Evolutionary conservation across 2,888 invertebrate genomes (phyloP).

Genomic region (Chrysomela aeneicollis): DNA sequence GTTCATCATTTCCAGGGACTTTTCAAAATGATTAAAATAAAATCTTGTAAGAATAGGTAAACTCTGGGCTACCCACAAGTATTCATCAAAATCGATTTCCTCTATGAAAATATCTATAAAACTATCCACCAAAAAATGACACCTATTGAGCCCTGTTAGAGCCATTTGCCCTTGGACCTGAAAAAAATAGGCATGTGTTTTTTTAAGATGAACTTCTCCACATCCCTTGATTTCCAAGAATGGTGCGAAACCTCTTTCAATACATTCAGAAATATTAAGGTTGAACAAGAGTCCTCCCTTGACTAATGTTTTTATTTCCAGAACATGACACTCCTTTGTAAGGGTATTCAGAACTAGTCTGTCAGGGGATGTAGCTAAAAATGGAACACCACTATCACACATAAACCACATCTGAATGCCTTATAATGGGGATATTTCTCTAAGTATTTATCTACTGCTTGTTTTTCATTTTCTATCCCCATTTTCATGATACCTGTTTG

Average conservation of each 20-base stretch:
- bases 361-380: neutral
- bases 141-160: neutral
- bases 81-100: conserved; percentile 6
- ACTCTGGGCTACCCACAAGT: neutral
- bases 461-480: neutral
- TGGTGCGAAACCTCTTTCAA: neutral
- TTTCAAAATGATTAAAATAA: conserved; percentile 1
- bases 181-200: neutral
- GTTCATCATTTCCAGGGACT: neutral
- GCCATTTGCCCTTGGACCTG: conserved; percentile 9
- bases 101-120: neutral
- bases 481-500: neutral
- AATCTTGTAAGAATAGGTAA: conserved; percentile 2
- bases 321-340: neutral
- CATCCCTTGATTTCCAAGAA: neutral
- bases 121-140: conserved; percentile 6
- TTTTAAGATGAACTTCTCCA: neutral
- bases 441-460: neutral
- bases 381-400: neutral
- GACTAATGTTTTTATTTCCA: neutral
- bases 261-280: neutral
- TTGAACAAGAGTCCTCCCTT: neutral
- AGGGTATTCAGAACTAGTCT: neutral
- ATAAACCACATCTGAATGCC: neutral
- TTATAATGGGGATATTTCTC: neutral